Evolutionary conservation across 2,797 vertebrate genomes (phyloP).

Genomic region (Alcedo quadribrachys): DNA sequence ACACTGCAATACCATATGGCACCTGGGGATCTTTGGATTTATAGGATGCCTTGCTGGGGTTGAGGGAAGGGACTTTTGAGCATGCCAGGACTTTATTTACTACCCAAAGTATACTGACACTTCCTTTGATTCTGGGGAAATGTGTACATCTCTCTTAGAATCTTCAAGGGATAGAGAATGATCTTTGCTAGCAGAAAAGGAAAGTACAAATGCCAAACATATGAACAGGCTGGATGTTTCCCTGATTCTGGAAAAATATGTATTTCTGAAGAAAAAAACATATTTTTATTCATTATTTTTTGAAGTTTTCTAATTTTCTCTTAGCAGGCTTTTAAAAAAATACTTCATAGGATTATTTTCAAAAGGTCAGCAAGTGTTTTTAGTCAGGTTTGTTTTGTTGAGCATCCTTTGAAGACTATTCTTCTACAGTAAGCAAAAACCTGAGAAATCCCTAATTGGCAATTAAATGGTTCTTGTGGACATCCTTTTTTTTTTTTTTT

Average conservation of each 20-base stretch:
- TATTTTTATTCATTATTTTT: constrained; percentile 2
- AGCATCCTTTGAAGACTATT: background rate
- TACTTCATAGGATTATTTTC: constrained; percentile 27
- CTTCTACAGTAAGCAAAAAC: constrained; percentile 32
- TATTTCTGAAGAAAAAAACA: background rate
- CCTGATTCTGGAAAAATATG: background rate
- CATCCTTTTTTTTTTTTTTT: background rate
- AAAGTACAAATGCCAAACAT: background rate
- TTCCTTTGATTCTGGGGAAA: background rate
- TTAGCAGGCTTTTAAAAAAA: background rate
- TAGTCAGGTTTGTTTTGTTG: constrained; percentile 19
- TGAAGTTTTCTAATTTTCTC: background rate
- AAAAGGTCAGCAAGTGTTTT: constrained; percentile 40
- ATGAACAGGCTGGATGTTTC: background rate
- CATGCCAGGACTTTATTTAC: background rate
- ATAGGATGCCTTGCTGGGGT: background rate
- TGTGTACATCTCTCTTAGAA: background rate
- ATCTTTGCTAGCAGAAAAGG: background rate
- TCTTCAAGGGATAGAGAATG: background rate
- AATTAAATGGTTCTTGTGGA: constrained; percentile 25
- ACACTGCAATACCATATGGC: background rate
- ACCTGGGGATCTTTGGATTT: background rate
- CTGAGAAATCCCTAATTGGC: constrained; percentile 46
- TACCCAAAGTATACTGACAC: background rate
- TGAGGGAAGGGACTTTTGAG: background rate